phyloP scores from a whole-genome alignment of 2,888 invertebrate species.

The Lasioglossum vierecki region DNA sequence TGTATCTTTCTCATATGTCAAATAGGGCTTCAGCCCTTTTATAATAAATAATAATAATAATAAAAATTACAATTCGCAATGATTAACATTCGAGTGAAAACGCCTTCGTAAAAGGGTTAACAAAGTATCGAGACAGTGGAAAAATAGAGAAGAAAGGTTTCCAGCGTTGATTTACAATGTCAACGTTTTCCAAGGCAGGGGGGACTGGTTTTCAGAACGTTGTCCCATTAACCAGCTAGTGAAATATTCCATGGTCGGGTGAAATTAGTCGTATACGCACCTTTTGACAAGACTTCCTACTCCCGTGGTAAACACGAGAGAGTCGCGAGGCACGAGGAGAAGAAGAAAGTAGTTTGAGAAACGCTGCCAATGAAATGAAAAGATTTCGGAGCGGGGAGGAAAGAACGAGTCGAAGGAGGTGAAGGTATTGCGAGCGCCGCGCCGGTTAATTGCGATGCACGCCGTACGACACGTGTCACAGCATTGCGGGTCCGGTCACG shows the following conservation, averaged over 20 bases:
- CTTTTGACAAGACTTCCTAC: slow-evolving; percentile 12
- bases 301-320: slow-evolving; percentile 10
- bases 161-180: not conserved
- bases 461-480: slow-evolving; percentile 67
- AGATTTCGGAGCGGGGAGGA: slow-evolving; percentile 36
- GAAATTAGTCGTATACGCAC: slow-evolving; percentile 25
- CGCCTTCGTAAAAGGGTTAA: too few species aligned
- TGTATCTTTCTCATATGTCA: too few species aligned
- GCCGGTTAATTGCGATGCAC: slow-evolving; percentile 67
- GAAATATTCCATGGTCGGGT: slow-evolving; percentile 12
- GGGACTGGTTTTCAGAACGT: slow-evolving; percentile 9
- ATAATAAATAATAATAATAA: too few species aligned
- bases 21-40: too few species aligned
- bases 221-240: not conserved
- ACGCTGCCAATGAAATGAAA: slow-evolving; percentile 49
- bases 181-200: not conserved
- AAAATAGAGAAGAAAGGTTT: not conserved
- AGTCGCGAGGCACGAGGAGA: not conserved
- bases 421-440: slow-evolving; percentile 60
- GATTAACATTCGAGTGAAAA: too few species aligned
- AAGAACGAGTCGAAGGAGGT: slow-evolving; percentile 58
- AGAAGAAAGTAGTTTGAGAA: slow-evolving; percentile 54
- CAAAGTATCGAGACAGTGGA: too few species aligned
- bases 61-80: too few species aligned
- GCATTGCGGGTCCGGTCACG: slow-evolving; percentile 67